These are phyloP conservation scores for Nyctereutes procyonoides DNA, from an alignment of 2,113 vertebrate genomes.

Conservation along the genomic window DNA sequence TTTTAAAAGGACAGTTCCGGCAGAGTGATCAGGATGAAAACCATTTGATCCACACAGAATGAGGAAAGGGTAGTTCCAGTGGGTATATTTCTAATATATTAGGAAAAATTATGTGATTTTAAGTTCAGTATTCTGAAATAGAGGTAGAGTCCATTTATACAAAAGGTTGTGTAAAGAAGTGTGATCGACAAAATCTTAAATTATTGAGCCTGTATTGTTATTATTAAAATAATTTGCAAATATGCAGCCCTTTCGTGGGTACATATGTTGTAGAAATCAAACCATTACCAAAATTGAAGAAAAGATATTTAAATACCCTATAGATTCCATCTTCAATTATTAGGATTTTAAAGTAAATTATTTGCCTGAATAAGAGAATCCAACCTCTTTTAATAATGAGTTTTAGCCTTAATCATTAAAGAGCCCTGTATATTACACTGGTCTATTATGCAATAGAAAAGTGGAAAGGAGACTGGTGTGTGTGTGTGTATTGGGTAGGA, in stretches of 20 bases:
- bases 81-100: not conserved
- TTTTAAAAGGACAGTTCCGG: not conserved
- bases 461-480: not conserved
- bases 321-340: not conserved
- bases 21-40: not conserved
- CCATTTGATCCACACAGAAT: not conserved
- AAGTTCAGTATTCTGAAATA: slow-evolving; percentile 23
- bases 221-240: not conserved
- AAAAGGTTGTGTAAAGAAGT: not conserved
- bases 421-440: not conserved
- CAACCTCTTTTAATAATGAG: not conserved
- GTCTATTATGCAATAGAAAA: not conserved
- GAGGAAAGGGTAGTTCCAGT: not conserved
- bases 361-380: slow-evolving; percentile 42
- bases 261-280: not conserved
- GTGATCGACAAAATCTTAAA: slow-evolving; percentile 16
- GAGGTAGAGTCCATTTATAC: not conserved
- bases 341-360: not conserved
- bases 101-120: not conserved
- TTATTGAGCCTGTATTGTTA: not conserved
- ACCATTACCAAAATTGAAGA: not conserved
- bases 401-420: slow-evolving; percentile 1
- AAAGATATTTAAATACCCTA: not conserved
- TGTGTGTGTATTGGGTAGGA: accelerated
- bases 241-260: not conserved